These are phyloP conservation scores for Helleia helle DNA, from an alignment of 2,888 invertebrate genomes.

Conservation along the genomic window DNA sequence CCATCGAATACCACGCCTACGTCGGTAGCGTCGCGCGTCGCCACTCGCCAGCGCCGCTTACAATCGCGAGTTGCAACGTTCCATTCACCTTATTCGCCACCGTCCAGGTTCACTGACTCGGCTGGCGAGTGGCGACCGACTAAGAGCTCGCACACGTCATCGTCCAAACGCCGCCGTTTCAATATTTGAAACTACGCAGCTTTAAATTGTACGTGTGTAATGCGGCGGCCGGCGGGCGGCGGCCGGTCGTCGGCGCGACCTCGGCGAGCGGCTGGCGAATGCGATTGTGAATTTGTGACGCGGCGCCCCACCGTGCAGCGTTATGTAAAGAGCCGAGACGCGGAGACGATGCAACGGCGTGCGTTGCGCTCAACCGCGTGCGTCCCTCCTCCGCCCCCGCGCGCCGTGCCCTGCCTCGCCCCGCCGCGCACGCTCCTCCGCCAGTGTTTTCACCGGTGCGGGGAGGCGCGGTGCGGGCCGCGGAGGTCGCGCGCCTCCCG, in stretches of 20 bases:
- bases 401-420: no score
- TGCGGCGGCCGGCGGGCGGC: constrained; percentile 33
- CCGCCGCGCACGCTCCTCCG: constrained; percentile 48
- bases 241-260: constrained; percentile 49
- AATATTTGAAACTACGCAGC: constrained; percentile 45
- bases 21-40: constrained; percentile 37
- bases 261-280: constrained; percentile 44
- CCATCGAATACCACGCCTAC: constrained; percentile 24
- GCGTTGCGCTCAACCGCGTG: constrained; percentile 67
- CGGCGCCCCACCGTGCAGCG: constrained; percentile 43
- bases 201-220: constrained; percentile 61
- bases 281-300: constrained; percentile 23
- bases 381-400: constrained; percentile 33
- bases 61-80: constrained; percentile 64
- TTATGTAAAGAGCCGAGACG: constrained; percentile 63
- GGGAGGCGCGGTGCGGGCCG: constrained; percentile 41
- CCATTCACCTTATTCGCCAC: constrained; percentile 68
- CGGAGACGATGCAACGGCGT: constrained; percentile 55
- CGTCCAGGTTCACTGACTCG: constrained; percentile 68
- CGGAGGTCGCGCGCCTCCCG: constrained; percentile 62
- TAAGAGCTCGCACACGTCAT: constrained; percentile 57
- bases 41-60: constrained; percentile 36
- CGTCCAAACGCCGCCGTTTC: constrained; percentile 59
- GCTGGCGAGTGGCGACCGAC: constrained; percentile 41
- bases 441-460: constrained; percentile 32